phyloP scores from a whole-genome alignment of 2,888 invertebrate species.

The Drosophila stalkeri region DNA sequence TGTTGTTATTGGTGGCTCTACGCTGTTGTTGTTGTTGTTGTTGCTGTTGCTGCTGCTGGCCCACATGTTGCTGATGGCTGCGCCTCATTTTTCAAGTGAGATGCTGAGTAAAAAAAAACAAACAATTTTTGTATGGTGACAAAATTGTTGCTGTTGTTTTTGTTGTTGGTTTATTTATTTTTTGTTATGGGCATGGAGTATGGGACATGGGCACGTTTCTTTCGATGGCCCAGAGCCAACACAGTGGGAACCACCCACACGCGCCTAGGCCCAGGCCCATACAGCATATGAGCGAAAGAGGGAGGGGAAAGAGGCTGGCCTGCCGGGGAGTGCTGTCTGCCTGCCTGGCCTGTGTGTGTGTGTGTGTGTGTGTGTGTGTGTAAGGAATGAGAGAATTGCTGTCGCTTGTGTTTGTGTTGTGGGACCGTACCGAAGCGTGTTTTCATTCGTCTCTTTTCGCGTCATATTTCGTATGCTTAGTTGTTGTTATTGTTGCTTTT shows the following conservation, averaged over 20 bases:
- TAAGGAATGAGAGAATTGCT: slow-evolving; percentile 40
- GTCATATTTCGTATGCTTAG: slow-evolving; percentile 72
- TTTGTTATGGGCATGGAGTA: slow-evolving; percentile 50
- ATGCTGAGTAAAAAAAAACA: slow-evolving; percentile 37
- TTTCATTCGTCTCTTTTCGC: slow-evolving; percentile 63
- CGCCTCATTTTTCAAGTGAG: slow-evolving; percentile 49
- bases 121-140: slow-evolving; percentile 51
- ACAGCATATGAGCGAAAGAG: slow-evolving; percentile 14
- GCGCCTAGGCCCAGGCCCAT: slow-evolving; percentile 38
- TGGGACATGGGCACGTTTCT: slow-evolving; percentile 58
- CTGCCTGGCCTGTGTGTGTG: background rate
- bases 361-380: slow-evolving; percentile 9
- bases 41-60: slow-evolving; percentile 24
- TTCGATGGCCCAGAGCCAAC: slow-evolving; percentile 73
- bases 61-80: slow-evolving; percentile 60
- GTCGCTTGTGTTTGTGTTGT: background rate
- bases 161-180: slow-evolving; percentile 16
- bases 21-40: slow-evolving; percentile 17
- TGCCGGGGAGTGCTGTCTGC: background rate
- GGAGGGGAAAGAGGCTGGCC: background rate
- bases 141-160: slow-evolving; percentile 39
- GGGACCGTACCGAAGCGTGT: slow-evolving; percentile 46
- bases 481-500: slow-evolving; percentile 26
- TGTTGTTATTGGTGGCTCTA: slow-evolving; percentile 53
- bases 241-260: slow-evolving; percentile 51